Evolutionary conservation across 2,113 vertebrate genomes (phyloP), one percentile per base, ranked within the genome.

Genomic region (Paracanthobrama guichenoti): DNA sequence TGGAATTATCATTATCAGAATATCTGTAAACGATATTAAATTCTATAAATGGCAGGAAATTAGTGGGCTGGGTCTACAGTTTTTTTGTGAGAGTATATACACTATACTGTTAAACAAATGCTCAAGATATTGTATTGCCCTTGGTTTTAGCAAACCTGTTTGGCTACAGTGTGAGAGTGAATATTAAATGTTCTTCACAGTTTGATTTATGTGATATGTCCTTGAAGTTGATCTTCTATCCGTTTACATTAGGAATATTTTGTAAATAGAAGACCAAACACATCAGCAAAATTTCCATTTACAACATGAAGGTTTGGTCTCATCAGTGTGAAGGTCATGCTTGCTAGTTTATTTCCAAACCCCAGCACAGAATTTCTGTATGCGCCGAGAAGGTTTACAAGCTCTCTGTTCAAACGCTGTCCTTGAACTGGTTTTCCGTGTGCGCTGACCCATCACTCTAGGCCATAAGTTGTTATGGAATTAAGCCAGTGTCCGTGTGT

Each of bases 221-320:
- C 66, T 83, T 86, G 66, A 78, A 78, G 53, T 44, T 18, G 71
- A 86, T 80, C 79, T 57, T 80, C 44, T 31, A 73, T 46, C 57
- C 35, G 9, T 64, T 75, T n/a, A n/a, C 69, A 81, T 85, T 62
- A 84, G 57, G 22, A 73, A 64, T n/a, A 82, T 75, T 86, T 82
- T 55, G 53, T 28, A 35, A 44, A 18, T 62, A 24, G 77, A 26
- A 24, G 2, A 79, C 6, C 11, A 44, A 50, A 12, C n/a, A 42
- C 35, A 55, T 79, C 66, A 71, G 83, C 62, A 85, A 71, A 85
- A 46, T 60, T 39, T 60, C 31, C 12, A 79, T 44, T 76, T 48
- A 62, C 62, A 50, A 64, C 39, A 75, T 53, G 26, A 62, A 76
- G 81, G 20, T 50, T 39, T 35, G 13, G 39, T 20, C 39, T 74